These are phyloP conservation scores for Vespertilio murinus DNA, from an alignment of 2,797 vertebrate species.

Conservation along the genomic window DNA sequence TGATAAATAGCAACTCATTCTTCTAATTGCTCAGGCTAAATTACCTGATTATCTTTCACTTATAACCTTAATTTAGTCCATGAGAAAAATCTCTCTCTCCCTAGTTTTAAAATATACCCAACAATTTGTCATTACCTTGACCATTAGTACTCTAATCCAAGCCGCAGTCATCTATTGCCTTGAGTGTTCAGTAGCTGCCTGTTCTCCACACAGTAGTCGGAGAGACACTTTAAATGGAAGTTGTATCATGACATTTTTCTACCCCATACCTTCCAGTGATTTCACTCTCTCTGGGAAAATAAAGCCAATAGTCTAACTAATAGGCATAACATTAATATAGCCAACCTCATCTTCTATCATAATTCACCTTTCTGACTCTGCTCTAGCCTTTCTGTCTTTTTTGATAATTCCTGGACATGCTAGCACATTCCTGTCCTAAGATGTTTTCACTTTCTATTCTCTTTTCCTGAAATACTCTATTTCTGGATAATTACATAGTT, in stretches of 20 bases:
- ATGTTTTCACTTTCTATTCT: background rate
- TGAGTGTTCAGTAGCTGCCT: background rate
- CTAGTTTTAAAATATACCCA: background rate
- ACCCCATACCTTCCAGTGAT: background rate
- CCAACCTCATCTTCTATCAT: background rate
- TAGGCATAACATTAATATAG: background rate
- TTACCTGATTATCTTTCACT: background rate
- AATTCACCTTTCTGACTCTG: background rate
- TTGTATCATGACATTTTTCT: constrained; percentile 3
- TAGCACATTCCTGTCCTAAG: background rate
- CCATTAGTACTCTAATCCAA: background rate
- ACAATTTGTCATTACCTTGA: background rate
- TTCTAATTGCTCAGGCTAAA: background rate
- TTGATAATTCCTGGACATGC: background rate
- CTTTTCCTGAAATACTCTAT: background rate
- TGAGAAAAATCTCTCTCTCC: background rate
- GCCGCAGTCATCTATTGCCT: background rate
- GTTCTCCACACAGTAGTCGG: background rate
- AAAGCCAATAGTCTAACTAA: background rate
- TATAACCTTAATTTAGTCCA: background rate
- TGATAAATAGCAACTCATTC: background rate
- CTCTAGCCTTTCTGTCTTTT: background rate
- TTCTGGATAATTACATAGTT: background rate
- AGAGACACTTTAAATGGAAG: background rate
- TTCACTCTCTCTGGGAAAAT: background rate